Conservation (phyloP, 2,797 vertebrate genomes). For the Pseudochirops corinnae region DNA sequence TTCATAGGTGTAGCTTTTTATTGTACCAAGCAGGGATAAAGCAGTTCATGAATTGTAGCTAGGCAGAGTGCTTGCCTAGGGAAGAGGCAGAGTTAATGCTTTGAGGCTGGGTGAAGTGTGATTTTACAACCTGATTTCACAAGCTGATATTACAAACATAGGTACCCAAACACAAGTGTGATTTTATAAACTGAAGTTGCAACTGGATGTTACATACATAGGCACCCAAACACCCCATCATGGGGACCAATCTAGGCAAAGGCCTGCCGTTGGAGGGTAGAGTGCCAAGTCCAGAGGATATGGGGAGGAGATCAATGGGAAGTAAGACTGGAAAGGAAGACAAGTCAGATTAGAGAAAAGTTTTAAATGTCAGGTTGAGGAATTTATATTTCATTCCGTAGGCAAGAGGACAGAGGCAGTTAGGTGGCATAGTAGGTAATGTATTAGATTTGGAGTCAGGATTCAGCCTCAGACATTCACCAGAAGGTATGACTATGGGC, state of each 20-base stretch:
- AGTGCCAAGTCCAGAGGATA: neutral
- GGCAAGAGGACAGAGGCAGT: neutral
- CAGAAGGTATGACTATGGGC: neutral
- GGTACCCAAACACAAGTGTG: too few species aligned
- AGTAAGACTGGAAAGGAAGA: neutral
- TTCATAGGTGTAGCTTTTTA: too few species aligned
- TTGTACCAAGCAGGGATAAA: too few species aligned
- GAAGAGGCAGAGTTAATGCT: too few species aligned
- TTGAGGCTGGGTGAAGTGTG: too few species aligned
- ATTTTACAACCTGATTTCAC: too few species aligned
- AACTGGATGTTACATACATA: too few species aligned
- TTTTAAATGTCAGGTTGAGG: neutral
- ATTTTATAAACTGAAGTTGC: too few species aligned
- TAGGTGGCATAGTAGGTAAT: neutral
- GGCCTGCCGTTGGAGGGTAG: neutral
- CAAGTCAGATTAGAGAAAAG: neutral
- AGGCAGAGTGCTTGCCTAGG: too few species aligned
- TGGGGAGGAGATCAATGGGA: neutral
- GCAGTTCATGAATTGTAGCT: too few species aligned
- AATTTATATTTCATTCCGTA: neutral
- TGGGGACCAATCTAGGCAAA: neutral
- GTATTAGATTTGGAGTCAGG: neutral
- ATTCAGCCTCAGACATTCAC: neutral
- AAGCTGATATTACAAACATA: too few species aligned
- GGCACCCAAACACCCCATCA: too few species aligned